Evolutionary conservation across 2,113 vertebrate genomes (phyloP).

Genomic region (Danio rerio): GRCz12tu NC_133193.1:1959001-1959500

Average conservation of each 20-base stretch:
- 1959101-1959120: too few relatives aligned
- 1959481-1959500: conserved; percentile 6
- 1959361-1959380: conserved; percentile 76
- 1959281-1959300: conserved; percentile 80
- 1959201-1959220: conserved; percentile 53
- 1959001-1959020: too few relatives aligned
- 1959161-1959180: background rate
- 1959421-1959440: background rate
- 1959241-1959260: conserved; percentile 47
- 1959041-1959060: too few relatives aligned
- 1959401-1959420: background rate
- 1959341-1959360: conserved; percentile 84
- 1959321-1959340: conserved; percentile 87
- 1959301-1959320: conserved; percentile 73
- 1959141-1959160: background rate
- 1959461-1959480: background rate
- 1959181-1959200: background rate
- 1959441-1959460: background rate
- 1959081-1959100: too few relatives aligned
- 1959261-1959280: conserved; percentile 57
- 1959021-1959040: too few relatives aligned
- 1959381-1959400: conserved; percentile 60
- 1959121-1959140: too few relatives aligned
- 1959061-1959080: too few relatives aligned
- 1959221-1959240: conserved; percentile 78